These are phyloP conservation scores for Drosophila guanche DNA, from an alignment of 1,140 invertebrate species.

Conservation along the genomic window DNA sequence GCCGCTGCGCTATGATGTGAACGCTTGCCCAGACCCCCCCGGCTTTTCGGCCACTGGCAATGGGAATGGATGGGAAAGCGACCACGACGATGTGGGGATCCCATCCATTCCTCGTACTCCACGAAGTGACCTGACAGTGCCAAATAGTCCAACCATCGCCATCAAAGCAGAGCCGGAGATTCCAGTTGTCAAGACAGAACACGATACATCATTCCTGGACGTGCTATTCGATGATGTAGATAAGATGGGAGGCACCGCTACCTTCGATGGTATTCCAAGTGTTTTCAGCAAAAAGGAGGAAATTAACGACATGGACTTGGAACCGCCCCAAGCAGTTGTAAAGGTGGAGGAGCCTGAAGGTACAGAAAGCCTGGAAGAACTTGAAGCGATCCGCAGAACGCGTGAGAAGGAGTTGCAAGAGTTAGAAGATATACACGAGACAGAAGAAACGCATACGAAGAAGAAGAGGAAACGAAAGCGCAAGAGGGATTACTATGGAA, in stretches of 20 bases:
- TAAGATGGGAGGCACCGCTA: background rate
- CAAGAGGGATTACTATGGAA: background rate
- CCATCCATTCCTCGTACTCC: background rate
- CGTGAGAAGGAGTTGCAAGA: background rate
- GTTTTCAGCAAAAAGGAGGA: background rate
- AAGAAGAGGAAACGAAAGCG: constrained; percentile 20
- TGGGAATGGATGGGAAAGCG: constrained; percentile 43
- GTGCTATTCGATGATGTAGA: background rate
- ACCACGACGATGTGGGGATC: constrained; percentile 8
- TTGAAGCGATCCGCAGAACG: background rate
- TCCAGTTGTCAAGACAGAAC: too few relatives aligned
- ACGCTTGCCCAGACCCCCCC: background rate
- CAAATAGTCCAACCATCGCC: too few relatives aligned
- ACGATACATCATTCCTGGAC: too few relatives aligned
- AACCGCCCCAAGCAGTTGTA: background rate
- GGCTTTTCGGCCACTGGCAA: background rate
- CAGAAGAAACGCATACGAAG: background rate
- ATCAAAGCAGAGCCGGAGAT: too few relatives aligned
- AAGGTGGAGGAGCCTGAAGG: background rate
- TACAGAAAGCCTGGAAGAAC: background rate
- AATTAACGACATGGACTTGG: constrained; percentile 15
- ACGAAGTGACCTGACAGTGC: too few relatives aligned
- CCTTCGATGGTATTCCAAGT: background rate
- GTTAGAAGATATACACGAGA: background rate
- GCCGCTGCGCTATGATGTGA: constrained; percentile 18